Conservation (phyloP, 2,797 vertebrate species). For the Oreochromis grahami region DNA sequence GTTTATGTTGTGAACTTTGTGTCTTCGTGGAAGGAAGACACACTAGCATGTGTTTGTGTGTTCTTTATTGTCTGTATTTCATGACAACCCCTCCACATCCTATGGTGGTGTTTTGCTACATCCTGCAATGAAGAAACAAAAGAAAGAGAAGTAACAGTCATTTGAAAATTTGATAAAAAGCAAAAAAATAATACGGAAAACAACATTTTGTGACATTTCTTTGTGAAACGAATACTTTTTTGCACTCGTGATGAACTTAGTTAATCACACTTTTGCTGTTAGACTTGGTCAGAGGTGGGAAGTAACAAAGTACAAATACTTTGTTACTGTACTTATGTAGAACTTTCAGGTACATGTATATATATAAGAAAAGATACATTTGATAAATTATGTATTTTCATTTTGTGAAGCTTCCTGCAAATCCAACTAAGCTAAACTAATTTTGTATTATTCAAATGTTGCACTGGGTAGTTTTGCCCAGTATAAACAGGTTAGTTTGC, state of each 20-base stretch:
- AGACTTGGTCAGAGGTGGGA: neutral
- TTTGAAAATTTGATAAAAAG: neutral
- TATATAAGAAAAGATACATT: no score
- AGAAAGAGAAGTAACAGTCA: neutral
- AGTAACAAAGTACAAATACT: no score
- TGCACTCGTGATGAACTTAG: neutral
- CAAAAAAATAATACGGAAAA: fast-evolving
- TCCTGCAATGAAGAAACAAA: neutral
- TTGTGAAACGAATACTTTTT: neutral
- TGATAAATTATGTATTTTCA: no score
- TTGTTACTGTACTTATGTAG: no score
- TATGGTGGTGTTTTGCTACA: neutral
- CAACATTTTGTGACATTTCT: neutral
- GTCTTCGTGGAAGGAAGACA: neutral
- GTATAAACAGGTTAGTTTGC: neutral
- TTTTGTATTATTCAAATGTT: neutral
- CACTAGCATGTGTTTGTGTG: neutral
- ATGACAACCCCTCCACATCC: neutral
- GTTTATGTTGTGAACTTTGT: neutral
- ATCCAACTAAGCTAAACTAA: neutral
- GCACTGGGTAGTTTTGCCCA: neutral
- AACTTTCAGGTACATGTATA: no score
- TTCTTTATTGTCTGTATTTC: neutral
- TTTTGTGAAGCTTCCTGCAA: no score
- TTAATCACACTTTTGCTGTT: neutral